phyloP scores from a whole-genome alignment of 92 coral and sea anemone species.

The Meandrina meandrites region DNA sequence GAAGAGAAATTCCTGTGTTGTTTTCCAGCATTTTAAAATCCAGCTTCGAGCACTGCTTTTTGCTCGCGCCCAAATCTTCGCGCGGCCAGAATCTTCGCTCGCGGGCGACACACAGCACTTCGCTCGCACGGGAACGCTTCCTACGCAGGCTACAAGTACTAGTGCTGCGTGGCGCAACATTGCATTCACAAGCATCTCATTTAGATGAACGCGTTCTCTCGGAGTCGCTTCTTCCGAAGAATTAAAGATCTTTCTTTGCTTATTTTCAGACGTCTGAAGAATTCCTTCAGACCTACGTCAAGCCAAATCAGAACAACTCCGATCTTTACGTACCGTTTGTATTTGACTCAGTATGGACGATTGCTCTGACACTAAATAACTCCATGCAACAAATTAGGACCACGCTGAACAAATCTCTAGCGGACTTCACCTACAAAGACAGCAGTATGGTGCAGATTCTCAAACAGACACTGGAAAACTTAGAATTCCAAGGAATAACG shows the following conservation, averaged over 20 bases:
- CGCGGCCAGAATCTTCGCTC: too few species aligned
- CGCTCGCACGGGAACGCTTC: too few species aligned
- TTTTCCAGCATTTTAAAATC: too few species aligned
- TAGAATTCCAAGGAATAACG: slow-evolving; percentile 75
- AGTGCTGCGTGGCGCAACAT: too few species aligned
- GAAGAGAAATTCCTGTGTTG: too few species aligned
- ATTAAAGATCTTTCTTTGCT: neutral
- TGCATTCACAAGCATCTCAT: too few species aligned
- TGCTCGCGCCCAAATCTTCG: too few species aligned
- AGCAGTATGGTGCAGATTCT: slow-evolving; percentile 41
- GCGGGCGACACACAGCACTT: too few species aligned
- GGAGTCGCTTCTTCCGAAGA: too few species aligned
- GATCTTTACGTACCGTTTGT: slow-evolving; percentile 57
- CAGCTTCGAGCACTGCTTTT: too few species aligned
- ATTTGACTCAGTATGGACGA: slow-evolving; percentile 75
- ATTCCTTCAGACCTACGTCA: slow-evolving; percentile 21
- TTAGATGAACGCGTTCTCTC: too few species aligned
- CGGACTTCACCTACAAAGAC: slow-evolving; percentile 58
- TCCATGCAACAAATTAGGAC: slow-evolving; percentile 40
- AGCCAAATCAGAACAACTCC: slow-evolving; percentile 5
- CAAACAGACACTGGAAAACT: slow-evolving; percentile 33
- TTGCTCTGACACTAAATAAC: slow-evolving; percentile 66
- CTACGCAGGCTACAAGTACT: too few species aligned
- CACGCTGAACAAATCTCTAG: slow-evolving; percentile 63
- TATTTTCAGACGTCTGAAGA: slow-evolving; percentile 50